phyloP scores from a whole-genome alignment of 2,797 vertebrate genomes.

The Leptoclinus maculatus region DNA sequence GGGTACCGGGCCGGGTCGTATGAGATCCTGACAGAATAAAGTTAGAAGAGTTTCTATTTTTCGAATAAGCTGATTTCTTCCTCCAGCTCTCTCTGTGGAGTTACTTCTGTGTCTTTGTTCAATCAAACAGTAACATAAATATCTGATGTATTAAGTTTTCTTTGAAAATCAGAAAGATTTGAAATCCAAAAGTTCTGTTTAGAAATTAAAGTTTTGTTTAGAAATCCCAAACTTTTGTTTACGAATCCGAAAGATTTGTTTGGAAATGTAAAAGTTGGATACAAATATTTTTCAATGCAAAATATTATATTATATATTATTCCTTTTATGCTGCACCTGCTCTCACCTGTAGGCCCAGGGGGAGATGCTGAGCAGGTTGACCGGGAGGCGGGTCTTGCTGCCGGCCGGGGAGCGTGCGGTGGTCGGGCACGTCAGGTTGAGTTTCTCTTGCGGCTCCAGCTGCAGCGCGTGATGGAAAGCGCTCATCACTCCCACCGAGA shows the following conservation, averaged over 20 bases:
- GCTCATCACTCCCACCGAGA: conserved; percentile 91
- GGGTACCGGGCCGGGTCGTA: conserved; percentile 90
- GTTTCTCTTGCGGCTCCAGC: conserved; percentile 87
- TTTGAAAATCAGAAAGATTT: no score
- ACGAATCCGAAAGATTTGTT: no score
- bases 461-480: conserved; percentile 96
- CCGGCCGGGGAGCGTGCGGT: conserved; percentile 67
- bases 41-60: not conserved
- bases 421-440: conserved; percentile 89
- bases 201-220: no score
- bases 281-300: not conserved
- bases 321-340: not conserved
- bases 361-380: conserved; percentile 92
- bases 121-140: no score
- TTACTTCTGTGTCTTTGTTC: no score
- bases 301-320: not conserved
- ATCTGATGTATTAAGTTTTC: no score
- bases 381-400: conserved; percentile 84
- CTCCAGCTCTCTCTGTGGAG: no score
- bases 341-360: conserved; percentile 96
- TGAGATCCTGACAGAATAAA: conserved; percentile 82
- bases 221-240: not conserved
- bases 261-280: not conserved
- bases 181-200: no score
- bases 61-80: not conserved